These are phyloP conservation scores for Apus apus DNA, from an alignment of 2,113 vertebrate species.

Conservation along the genomic window DNA sequence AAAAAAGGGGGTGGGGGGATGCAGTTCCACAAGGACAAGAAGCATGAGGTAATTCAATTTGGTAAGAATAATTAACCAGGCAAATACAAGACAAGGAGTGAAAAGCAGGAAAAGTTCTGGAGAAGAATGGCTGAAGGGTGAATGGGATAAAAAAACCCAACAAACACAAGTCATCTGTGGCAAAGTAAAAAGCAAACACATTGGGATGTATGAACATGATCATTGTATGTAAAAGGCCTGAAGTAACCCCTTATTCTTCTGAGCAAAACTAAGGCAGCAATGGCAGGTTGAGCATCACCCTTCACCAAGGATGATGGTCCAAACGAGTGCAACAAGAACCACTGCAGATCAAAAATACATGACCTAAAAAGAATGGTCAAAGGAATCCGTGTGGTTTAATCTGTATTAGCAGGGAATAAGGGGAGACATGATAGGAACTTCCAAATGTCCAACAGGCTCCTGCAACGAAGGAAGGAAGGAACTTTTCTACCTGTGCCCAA, in stretches of 20 bases:
- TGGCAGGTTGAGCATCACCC: neutral
- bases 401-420: neutral
- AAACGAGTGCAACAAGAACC: neutral
- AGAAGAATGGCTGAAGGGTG: neutral
- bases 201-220: neutral
- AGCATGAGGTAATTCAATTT: neutral
- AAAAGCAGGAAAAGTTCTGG: conserved; percentile 1
- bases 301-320: neutral
- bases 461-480: neutral
- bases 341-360: neutral
- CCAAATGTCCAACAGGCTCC: neutral
- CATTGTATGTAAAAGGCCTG: neutral
- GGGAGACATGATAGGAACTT: neutral
- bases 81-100: neutral
- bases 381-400: neutral
- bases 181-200: neutral
- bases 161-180: neutral
- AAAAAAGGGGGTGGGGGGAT: neutral
- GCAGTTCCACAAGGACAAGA: neutral
- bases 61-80: conserved; percentile 40
- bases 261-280: neutral
- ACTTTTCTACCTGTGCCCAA: neutral
- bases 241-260: neutral
- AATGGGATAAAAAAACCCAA: neutral
- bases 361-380: neutral